Conservation (phyloP, 2,888 invertebrate genomes). For the Papilio gigon region DNA sequence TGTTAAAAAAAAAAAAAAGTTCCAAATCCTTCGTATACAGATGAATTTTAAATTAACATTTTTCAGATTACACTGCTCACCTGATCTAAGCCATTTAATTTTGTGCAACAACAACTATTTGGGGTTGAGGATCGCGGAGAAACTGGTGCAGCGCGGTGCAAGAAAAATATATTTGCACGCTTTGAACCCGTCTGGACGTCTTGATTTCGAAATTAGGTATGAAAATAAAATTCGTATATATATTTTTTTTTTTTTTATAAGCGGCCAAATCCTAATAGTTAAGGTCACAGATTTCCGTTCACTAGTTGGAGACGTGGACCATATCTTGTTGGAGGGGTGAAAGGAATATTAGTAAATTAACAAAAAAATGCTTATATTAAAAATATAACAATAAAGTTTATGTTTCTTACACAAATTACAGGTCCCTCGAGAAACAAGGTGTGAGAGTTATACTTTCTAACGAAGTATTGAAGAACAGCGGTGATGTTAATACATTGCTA, state of each 20-base stretch:
- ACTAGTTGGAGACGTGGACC: too few relatives aligned
- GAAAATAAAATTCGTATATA: slow-evolving; percentile 15
- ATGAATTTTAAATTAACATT: background rate
- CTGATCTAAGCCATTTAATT: slow-evolving; percentile 52
- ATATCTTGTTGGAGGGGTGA: too few relatives aligned
- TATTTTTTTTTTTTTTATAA: too few relatives aligned
- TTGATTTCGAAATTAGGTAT: slow-evolving; percentile 49
- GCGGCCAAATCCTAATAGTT: too few relatives aligned
- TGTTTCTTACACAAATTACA: slow-evolving; percentile 37
- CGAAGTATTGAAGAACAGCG: slow-evolving; percentile 24
- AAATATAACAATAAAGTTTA: too few relatives aligned
- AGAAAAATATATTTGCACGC: slow-evolving; percentile 53
- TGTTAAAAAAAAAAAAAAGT: background rate
- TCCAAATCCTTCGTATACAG: background rate
- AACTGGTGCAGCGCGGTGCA: slow-evolving; percentile 56
- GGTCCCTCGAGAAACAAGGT: slow-evolving; percentile 45
- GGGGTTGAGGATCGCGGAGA: slow-evolving; percentile 54
- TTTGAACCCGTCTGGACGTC: slow-evolving; percentile 41
- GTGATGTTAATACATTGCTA: slow-evolving; percentile 13
- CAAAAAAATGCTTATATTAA: too few relatives aligned
- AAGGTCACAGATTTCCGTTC: too few relatives aligned
- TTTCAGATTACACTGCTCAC: slow-evolving; percentile 52
- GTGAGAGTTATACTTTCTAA: slow-evolving; percentile 39
- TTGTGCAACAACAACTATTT: slow-evolving; percentile 52
- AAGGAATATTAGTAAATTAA: too few relatives aligned